Evolutionary conservation across 37 sponge, comb jelly and placozoan species (phyloP).

Genomic region (Halichondria panicea): DNA sequence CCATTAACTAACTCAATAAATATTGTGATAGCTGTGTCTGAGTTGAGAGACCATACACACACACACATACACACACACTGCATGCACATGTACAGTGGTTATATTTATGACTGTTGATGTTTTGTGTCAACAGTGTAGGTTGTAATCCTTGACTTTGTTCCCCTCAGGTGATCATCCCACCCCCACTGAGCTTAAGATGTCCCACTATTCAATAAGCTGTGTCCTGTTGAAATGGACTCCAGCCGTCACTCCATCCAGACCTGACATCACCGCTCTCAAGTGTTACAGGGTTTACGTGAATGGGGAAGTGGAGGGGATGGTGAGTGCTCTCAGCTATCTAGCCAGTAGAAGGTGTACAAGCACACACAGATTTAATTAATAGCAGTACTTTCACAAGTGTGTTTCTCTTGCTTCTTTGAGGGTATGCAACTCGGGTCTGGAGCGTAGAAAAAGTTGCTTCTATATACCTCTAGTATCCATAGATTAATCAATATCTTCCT

Average conservation of each 20-base stretch:
- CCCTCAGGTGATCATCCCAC: slow-evolving; percentile 11
- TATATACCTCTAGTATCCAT: too few relatives aligned
- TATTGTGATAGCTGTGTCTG: background rate
- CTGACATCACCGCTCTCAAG: background rate
- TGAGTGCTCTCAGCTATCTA: too few relatives aligned
- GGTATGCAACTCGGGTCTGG: background rate
- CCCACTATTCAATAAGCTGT: slow-evolving; percentile 50
- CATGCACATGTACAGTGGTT: background rate
- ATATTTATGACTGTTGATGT: background rate
- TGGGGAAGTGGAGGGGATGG: slow-evolving; percentile 64
- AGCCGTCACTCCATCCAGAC: background rate
- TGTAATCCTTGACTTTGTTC: background rate
- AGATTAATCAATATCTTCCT: too few relatives aligned
- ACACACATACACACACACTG: background rate
- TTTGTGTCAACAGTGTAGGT: background rate
- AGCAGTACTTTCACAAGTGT: background rate
- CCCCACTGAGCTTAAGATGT: slow-evolving; percentile 42
- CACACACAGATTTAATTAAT: background rate
- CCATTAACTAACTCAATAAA: too few relatives aligned
- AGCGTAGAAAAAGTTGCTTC: background rate
- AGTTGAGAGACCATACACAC: background rate
- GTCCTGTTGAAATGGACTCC: slow-evolving; percentile 58
- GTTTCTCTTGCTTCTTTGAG: background rate
- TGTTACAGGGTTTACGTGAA: slow-evolving; percentile 63
- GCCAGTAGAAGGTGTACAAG: too few relatives aligned